Evolutionary conservation across 2,113 vertebrate species (phyloP).

Genomic region (Arenaria interpres): DNA sequence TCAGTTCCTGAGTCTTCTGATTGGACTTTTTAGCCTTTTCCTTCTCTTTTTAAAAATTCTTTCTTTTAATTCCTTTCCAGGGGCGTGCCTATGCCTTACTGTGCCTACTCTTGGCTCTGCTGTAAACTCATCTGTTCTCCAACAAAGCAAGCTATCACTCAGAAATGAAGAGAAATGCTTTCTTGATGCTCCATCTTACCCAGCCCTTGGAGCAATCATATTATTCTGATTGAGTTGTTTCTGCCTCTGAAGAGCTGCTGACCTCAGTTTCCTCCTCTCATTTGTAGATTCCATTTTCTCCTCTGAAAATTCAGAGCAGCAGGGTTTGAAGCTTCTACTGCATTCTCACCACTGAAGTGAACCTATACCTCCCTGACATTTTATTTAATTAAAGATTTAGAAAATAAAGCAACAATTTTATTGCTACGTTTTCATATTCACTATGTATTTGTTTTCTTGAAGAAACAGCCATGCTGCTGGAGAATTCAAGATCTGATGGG

Average conservation of each 20-base stretch:
- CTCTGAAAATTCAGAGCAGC: neutral
- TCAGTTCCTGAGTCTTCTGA: neutral
- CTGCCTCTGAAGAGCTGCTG: neutral
- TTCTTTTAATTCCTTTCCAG: neutral
- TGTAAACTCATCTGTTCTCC: neutral
- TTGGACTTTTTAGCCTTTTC: neutral
- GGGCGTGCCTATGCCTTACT: neutral
- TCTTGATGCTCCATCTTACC: neutral
- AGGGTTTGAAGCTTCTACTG: neutral
- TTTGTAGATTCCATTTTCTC: neutral
- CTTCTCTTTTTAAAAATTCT: neutral
- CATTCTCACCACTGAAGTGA: neutral
- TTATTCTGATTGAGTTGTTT: neutral
- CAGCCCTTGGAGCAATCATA: neutral
- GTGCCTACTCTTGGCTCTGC: neutral
- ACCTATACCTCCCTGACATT: neutral
- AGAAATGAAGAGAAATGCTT: neutral
- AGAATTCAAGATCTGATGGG: neutral
- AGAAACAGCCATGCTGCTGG: neutral
- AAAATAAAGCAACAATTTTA: too few relatives aligned
- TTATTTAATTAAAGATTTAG: neutral
- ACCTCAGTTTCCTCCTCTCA: neutral
- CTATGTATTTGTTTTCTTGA: neutral
- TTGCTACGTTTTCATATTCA: too few relatives aligned
- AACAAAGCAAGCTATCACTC: neutral